Percentiles rank a stretch among this genome's conserved stretches.
phyloP scores from a whole-genome alignment of 2,888 invertebrate species.

The Agrochola macilenta region DNA sequence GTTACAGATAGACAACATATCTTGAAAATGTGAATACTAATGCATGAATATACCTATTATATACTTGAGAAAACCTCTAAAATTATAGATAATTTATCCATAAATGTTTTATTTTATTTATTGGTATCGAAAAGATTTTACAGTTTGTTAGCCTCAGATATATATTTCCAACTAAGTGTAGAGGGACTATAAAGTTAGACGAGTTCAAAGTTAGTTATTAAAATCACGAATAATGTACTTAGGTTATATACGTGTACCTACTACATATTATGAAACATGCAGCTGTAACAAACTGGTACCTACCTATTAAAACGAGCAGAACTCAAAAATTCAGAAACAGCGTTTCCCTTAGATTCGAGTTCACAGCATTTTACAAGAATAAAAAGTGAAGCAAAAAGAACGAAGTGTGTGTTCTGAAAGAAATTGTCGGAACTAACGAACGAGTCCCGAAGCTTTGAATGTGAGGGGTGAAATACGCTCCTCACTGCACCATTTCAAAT shows the following conservation, averaged over 20 bases:
- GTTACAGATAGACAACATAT: not conserved
- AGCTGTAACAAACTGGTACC: not conserved
- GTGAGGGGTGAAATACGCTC: slow-evolving; percentile 23
- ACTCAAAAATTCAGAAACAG: slow-evolving; percentile 16
- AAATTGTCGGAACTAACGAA: slow-evolving; percentile 49
- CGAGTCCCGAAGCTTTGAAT: slow-evolving; percentile 42
- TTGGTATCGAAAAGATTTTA: not conserved
- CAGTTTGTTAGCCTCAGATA: not conserved
- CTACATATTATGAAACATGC: not conserved
- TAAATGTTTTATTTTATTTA: not conserved
- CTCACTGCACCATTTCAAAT: not conserved
- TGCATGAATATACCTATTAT: not conserved
- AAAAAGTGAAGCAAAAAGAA: slow-evolving; percentile 38
- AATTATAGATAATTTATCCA: too few species aligned
- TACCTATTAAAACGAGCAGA: not conserved
- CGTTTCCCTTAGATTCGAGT: slow-evolving; percentile 22
- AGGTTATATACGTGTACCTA: not conserved
- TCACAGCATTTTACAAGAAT: slow-evolving; percentile 26
- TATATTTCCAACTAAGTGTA: not conserved
- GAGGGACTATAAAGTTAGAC: not conserved
- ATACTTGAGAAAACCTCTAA: too few species aligned
- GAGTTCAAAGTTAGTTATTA: not conserved
- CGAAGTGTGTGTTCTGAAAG: slow-evolving; percentile 28
- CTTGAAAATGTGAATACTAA: not conserved
- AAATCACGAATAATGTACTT: not conserved